phyloP scores from a whole-genome alignment of 2,888 invertebrate species.

The Patella ulyssiponensis region DNA sequence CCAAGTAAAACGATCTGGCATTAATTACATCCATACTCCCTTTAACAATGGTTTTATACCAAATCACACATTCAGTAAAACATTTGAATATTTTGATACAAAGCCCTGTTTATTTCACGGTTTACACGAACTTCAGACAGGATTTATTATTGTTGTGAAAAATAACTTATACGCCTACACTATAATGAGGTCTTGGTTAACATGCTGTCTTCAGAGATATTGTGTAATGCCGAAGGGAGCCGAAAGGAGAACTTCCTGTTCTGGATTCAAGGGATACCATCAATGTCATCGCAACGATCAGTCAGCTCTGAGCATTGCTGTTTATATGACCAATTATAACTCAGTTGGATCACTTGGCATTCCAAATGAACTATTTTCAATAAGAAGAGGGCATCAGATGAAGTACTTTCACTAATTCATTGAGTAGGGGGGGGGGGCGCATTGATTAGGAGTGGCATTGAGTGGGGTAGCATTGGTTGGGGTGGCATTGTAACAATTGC shows the following conservation, averaged over 20 bases:
- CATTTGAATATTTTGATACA: background rate
- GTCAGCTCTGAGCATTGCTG: background rate
- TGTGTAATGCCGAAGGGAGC: conserved; percentile 7
- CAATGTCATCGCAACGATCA: background rate
- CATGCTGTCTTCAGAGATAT: background rate
- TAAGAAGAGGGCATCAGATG: too few relatives aligned
- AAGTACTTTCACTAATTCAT: too few relatives aligned
- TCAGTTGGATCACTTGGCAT: too few relatives aligned
- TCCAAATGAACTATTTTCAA: too few relatives aligned
- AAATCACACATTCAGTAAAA: background rate
- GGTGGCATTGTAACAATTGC: too few relatives aligned
- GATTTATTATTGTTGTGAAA: background rate
- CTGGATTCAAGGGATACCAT: background rate
- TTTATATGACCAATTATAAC: background rate
- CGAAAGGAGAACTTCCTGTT: background rate
- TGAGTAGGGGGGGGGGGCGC: too few relatives aligned
- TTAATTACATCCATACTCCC: background rate
- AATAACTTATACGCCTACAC: background rate
- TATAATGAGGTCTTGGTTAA: background rate
- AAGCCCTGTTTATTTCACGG: background rate
- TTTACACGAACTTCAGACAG: background rate
- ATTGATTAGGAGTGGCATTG: too few relatives aligned
- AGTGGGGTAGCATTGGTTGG: too few relatives aligned
- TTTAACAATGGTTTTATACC: background rate
- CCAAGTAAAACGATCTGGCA: background rate